Conservation (phyloP, 2,888 invertebrate species). For the Polietes domitor region DNA sequence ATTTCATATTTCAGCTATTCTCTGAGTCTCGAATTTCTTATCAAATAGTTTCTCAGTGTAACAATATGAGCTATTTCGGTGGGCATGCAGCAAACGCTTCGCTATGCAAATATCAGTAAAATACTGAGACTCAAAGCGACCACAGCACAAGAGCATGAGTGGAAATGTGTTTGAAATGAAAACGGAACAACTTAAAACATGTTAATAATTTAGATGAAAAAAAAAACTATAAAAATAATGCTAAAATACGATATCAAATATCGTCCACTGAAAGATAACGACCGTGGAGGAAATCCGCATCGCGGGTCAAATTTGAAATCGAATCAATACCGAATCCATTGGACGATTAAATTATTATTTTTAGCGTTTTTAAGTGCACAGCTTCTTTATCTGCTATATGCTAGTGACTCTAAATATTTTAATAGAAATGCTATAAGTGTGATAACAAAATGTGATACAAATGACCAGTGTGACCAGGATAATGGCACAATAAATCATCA, state of each 20-base stretch:
- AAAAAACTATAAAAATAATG: constrained; percentile 8
- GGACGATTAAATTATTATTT: constrained; percentile 45
- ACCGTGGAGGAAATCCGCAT: constrained; percentile 3
- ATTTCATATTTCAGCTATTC: no score
- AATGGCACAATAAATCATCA: background rate
- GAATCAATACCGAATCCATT: constrained; percentile 6
- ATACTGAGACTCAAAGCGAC: no score
- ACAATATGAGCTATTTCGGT: no score
- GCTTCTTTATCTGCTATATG: constrained; percentile 40
- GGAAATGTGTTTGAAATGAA: no score
- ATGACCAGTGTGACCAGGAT: background rate
- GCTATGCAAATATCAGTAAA: no score
- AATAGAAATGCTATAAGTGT: background rate
- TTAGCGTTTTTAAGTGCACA: constrained; percentile 47
- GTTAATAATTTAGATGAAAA: background rate
- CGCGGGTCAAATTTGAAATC: background rate
- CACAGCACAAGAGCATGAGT: no score
- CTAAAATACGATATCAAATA: constrained; percentile 51
- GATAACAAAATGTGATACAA: background rate
- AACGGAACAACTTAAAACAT: background rate
- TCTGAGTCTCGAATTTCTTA: no score
- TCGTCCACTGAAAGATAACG: constrained; percentile 44
- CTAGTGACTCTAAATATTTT: background rate
- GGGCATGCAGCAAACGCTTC: no score
- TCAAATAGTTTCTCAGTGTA: no score